Evolutionary conservation across 1,140 invertebrate genomes (phyloP).

Genomic region (Andricus grossulariae): DNA sequence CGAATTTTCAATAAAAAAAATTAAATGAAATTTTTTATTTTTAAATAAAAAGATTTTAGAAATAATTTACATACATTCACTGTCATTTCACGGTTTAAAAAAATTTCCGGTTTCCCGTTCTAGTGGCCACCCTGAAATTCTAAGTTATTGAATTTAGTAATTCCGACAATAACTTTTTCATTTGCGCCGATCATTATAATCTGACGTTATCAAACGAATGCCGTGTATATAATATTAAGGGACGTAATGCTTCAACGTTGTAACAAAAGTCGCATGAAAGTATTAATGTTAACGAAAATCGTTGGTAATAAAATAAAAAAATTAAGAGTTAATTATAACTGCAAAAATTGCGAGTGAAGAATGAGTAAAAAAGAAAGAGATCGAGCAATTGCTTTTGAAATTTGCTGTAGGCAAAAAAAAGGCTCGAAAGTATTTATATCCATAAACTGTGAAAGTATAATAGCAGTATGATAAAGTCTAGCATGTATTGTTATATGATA

Average conservation of each 20-base stretch:
- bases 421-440: conserved; percentile 48
- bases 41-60: too few species aligned
- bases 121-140: too few species aligned
- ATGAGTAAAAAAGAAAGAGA: conserved; percentile 41
- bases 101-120: too few species aligned
- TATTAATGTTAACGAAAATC: conserved; percentile 16
- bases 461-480: conserved; percentile 63
- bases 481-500: conserved; percentile 69
- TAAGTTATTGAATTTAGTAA: background rate
- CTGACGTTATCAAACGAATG: background rate
- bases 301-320: conserved; percentile 4
- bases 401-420: conserved; percentile 56
- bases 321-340: background rate
- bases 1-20: too few species aligned
- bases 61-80: too few species aligned
- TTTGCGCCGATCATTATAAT: background rate
- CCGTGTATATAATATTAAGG: conserved; percentile 12
- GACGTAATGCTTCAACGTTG: conserved; percentile 6
- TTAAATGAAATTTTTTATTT: too few species aligned
- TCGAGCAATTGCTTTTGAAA: conserved; percentile 68
- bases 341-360: background rate
- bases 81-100: too few species aligned
- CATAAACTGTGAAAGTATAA: conserved; percentile 69
- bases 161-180: background rate
- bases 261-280: conserved; percentile 20